Evolutionary conservation across 2,888 invertebrate genomes (phyloP), one percentile per base, ranked within the genome.

Genomic region (Drosophila pseudotakahashii): DNA sequence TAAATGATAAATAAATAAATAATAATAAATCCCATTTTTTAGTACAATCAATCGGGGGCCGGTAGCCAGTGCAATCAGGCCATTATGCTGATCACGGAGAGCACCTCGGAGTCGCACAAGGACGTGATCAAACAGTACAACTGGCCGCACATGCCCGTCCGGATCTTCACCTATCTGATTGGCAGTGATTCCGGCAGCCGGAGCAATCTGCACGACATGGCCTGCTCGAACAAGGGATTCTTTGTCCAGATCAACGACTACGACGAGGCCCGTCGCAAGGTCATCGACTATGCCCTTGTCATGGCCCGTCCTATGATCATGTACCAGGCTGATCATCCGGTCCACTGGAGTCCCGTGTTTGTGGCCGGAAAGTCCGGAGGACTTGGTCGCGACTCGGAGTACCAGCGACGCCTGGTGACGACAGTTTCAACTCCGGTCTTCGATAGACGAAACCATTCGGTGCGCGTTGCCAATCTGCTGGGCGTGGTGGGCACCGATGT

Each of bases 401-500:
- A 89, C 70, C 94, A 95, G 90, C 95, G 96, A 34, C 96, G 97
- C 81, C 93, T 98, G 74, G 97, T 98, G 95, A 97, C 97, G 59
- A 97, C 98, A 57, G 97, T 98, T 73, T 96, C 98, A 57, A 96
- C 97, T 77, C 98, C 99, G 39, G 98, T 99, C 82, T 97, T 98
- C 93, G 98, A 98, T 94, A 95, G 96, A 91, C 95, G 97, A 92
- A 97, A 98, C 92, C 96, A 96, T 93, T 95, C 97, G 91, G 95
- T 96, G 90, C 95, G 97, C 90, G 96, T 96, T 79, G 98, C 98
- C 19, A 98, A 97, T 92, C 94, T 99, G 76, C 93, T 99, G 76
- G 99, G 99, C 54, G 98, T 99, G 42, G 98, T 98, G 72, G 99
- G 99, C 53, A 98, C 98, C 19, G 99, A 99, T 93, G 97, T 99